Evolutionary conservation across 1,140 invertebrate genomes (phyloP), one percentile per base, ranked within the genome.

Genomic region (Bacillus rossius): DNA sequence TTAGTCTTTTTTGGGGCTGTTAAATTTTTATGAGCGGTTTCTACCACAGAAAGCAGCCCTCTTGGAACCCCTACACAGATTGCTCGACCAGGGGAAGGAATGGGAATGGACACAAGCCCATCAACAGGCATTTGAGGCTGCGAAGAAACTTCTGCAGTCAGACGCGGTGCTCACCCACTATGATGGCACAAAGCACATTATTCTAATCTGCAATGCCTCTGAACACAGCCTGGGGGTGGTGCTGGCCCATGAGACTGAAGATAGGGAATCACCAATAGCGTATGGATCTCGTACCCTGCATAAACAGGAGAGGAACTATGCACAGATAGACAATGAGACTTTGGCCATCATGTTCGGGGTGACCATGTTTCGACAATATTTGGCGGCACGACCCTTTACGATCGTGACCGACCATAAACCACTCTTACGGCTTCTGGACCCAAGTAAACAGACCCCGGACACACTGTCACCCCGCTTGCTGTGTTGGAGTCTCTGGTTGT

Each of bases 401-500:
- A 19, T 20, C 1, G 26, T 49, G 1, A 49, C 47, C 20, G 2
- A 49, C 14, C 47, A 49, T 3, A 49, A 2, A 23, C 47, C 8
- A 1, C 26, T 49, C 20, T 8, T 49, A 3, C 20, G 26, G 1
- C 26, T 49, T 17, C 26, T 7, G 20, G 14, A 22, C 14, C 20
- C 2, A 14, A 2, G 1, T n/a, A 20, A 23, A 17, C 22, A 22
- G n/a, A 19, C 26, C 2, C 20, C 47, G 17, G 10, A 49, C 2
- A 22, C 2, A 2, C 1, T 23, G 20, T 22, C 47, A 1, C n/a
- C 14, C 5, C 22, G 25, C 8, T 7, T 49, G 7, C 1, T 25
- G 1, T 19, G 64, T 29, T 67, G 64, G 63, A 61, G 42, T 16
- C 26, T 66, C 16, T 49, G 55, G 3, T 25, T 66, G 10, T 51